Evolutionary conservation across 2,797 vertebrate species (phyloP), one percentile per base, ranked within the genome.

Genomic region (Lagorchestes hirsutus): DNA sequence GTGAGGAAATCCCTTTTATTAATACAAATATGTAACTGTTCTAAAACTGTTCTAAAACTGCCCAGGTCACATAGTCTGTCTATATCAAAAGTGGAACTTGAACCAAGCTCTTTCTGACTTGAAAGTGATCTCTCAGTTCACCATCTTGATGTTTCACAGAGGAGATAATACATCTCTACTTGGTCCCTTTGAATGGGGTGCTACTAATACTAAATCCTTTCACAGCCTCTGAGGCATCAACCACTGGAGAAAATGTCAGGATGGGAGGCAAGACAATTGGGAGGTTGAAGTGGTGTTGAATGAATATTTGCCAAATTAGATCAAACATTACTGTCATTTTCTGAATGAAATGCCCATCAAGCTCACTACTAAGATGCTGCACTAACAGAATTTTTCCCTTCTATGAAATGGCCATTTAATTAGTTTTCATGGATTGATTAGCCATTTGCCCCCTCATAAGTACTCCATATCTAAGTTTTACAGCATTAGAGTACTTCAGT

Each of bases 371-470:
- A 82, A 82, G 74, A 24, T 27, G 5, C 11, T 46, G 22, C 22
- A 82, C 0, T 82, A 82, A 82, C 46, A 62, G 59, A 74, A 6
- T 93, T 94, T 95, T 90, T 93, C 91, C 29, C 28, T 46, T 94
- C 90, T 91, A 92, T 22, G 93, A 93, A 95, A 58, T 18, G 34
- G 9, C 74, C 22, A 3, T 4, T 54, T 55, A 29, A 90, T 58
- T 90, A 13, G 34, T 22, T 74, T 54, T 92, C 50, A 27, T 31
- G 92, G 94, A 93, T 56, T 82, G 22, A 24, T 46, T 24, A 82
- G 46, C 74, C 18, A 46, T 5, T 22, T 46, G 18, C 40, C 9
- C 13, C 16, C 40, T 82, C 12, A 46, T 46, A 46, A 74, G 18
- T 82, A 40, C 91, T 50, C 11, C 13, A 4, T 59, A 91, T 56